Evolutionary conservation across 2,113 vertebrate genomes (phyloP).

Genomic region (Cebidichthys violaceus): DNA sequence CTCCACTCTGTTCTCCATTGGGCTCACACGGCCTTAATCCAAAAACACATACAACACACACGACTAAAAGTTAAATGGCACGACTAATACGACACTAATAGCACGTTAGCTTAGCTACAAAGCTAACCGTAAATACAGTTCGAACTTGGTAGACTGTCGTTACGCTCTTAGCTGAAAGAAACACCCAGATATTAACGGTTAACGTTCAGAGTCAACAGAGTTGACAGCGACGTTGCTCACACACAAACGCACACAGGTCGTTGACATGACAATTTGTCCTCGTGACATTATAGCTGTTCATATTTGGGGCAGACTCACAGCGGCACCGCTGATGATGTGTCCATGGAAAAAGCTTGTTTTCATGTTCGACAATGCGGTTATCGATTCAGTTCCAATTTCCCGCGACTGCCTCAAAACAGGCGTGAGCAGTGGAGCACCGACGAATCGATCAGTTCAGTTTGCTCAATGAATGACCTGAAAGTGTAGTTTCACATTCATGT

Average conservation of each 20-base stretch:
- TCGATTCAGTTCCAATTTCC: constrained; percentile 69
- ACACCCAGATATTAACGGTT: not conserved
- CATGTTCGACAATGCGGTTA: constrained; percentile 27
- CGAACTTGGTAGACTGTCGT: not conserved
- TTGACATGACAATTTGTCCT: not conserved
- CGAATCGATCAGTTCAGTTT: not conserved
- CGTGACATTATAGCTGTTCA: no score
- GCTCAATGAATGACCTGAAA: not conserved
- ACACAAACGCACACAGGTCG: not conserved
- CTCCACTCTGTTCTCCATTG: constrained; percentile 55
- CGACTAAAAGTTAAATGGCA: not conserved
- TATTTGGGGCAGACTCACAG: not conserved
- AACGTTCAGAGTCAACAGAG: not conserved
- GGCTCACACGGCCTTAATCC: not conserved
- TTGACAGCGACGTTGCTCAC: no score
- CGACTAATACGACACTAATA: no score
- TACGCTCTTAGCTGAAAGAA: not conserved
- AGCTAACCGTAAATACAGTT: not conserved
- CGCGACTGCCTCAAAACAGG: constrained; percentile 55
- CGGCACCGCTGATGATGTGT: not conserved
- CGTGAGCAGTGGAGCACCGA: constrained; percentile 32
- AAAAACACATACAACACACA: not conserved
- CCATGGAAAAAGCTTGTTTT: constrained; percentile 36
- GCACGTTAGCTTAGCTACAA: not conserved
- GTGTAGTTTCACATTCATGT: not conserved